Evolutionary conservation across 2,113 vertebrate species (phyloP).

Genomic region (Scytalopus superciliaris): DNA sequence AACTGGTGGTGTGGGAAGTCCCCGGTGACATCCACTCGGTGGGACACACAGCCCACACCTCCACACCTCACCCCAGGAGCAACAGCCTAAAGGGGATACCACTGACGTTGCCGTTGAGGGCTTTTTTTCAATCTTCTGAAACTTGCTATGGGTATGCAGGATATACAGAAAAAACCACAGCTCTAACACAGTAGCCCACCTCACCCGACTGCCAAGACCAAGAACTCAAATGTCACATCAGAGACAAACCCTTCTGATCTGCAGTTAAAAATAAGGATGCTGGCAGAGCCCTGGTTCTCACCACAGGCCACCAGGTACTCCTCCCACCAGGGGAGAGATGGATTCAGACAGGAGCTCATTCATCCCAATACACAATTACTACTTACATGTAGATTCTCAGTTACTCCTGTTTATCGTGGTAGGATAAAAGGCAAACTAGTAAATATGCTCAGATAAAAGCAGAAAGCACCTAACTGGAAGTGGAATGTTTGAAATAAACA

Average conservation of each 20-base stretch:
- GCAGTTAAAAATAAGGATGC: not conserved
- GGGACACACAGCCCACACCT: too few species aligned
- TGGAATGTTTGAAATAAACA: not conserved
- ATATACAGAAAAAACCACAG: rapidly evolving
- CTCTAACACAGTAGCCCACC: too few species aligned
- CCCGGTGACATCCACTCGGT: rapidly evolving
- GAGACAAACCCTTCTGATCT: not conserved
- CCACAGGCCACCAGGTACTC: not conserved
- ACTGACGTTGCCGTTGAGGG: rapidly evolving
- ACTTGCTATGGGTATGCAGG: not conserved
- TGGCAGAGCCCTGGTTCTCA: not conserved
- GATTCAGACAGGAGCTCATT: not conserved
- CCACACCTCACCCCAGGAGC: not conserved
- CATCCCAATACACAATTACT: not conserved
- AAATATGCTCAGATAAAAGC: constrained; percentile 1
- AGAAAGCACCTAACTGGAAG: not conserved
- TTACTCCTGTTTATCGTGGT: not conserved
- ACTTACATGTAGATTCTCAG: not conserved
- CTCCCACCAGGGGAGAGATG: not conserved
- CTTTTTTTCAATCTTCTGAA: not conserved
- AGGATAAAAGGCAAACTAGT: constrained; percentile 9
- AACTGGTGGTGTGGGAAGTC: rapidly evolving
- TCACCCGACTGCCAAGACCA: rapidly evolving
- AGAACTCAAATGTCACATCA: rapidly evolving
- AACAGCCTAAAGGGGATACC: rapidly evolving